Evolutionary conservation across 1,140 invertebrate genomes (phyloP).

Genomic region (Gryllus bimaculatus): DNA sequence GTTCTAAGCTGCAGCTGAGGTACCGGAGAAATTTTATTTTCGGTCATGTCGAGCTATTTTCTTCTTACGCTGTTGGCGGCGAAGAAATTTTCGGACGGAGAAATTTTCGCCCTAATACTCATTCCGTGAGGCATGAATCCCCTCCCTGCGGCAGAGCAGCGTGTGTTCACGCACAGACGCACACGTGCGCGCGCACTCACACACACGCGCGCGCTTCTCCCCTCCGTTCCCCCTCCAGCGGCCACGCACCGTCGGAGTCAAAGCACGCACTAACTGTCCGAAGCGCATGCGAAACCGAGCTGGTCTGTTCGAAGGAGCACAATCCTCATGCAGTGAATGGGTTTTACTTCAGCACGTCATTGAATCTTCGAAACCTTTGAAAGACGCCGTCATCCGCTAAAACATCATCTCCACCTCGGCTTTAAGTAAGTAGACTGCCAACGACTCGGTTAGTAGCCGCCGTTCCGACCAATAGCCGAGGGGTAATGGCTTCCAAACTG

Average conservation of each 20-base stretch:
- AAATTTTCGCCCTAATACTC: neutral
- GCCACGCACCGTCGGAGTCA: neutral
- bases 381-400: too few species aligned
- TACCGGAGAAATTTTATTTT: neutral
- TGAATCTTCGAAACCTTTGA: too few species aligned
- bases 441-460: slow-evolving; percentile 12
- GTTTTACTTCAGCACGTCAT: too few species aligned
- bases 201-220: neutral
- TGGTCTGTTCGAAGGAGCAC: too few species aligned
- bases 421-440: slow-evolving; percentile 12
- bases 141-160: neutral
- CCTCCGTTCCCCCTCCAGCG: neutral
- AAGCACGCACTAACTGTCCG: neutral
- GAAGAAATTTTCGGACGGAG: neutral
- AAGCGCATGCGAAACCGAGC: too few species aligned
- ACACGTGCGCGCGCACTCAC: neutral
- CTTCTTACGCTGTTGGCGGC: neutral
- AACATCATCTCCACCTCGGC: neutral
- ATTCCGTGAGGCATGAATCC: neutral
- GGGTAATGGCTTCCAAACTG: slow-evolving; percentile 15
- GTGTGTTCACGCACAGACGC: neutral
- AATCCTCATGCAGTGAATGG: too few species aligned
- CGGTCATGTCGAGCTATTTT: neutral
- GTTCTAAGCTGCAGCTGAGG: too few species aligned
- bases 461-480: slow-evolving; percentile 12